Conservation (phyloP, 2,113 vertebrate genomes). For the Oxygymnocypris stewartii region DNA sequence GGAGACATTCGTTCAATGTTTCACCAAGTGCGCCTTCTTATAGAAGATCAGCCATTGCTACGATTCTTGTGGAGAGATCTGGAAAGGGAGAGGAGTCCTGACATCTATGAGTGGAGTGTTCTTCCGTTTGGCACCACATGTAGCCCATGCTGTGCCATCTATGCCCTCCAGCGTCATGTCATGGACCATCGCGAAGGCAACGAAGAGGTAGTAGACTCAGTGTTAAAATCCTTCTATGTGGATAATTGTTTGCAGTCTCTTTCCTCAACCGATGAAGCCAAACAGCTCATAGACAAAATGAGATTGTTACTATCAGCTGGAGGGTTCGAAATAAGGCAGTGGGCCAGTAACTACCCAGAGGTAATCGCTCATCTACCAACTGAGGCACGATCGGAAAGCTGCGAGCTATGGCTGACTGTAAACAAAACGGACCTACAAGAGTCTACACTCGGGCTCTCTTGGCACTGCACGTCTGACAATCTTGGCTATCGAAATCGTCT, state of each 20-base stretch:
- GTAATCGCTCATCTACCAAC: slow-evolving; percentile 13
- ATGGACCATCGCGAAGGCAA: not conserved
- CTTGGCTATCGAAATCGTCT: slow-evolving; percentile 3
- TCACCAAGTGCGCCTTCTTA: not conserved
- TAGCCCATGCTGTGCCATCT: slow-evolving; percentile 33
- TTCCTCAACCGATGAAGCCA: not conserved
- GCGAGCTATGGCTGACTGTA: not conserved
- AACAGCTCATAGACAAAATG: too few species aligned
- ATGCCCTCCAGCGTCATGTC: slow-evolving; percentile 3
- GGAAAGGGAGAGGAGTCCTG: not conserved
- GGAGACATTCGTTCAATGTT: too few species aligned
- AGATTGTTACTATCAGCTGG: too few species aligned
- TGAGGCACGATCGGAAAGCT: not conserved
- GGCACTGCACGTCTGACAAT: slow-evolving; percentile 30
- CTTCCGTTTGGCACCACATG: too few species aligned
- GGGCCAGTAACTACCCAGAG: slow-evolving; percentile 2
- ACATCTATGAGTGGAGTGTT: not conserved
- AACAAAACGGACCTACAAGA: slow-evolving; percentile 7
- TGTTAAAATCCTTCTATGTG: slow-evolving; percentile 34
- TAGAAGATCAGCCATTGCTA: not conserved
- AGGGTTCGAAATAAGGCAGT: slow-evolving; percentile 27
- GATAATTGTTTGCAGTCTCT: slow-evolving; percentile 44
- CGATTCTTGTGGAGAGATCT: slow-evolving; percentile 23
- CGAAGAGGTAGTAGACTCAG: not conserved
- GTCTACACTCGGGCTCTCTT: slow-evolving; percentile 37